These are phyloP conservation scores for Podarcis raffonei DNA, from an alignment of 2,113 vertebrate species.

Conservation along the genomic window DNA sequence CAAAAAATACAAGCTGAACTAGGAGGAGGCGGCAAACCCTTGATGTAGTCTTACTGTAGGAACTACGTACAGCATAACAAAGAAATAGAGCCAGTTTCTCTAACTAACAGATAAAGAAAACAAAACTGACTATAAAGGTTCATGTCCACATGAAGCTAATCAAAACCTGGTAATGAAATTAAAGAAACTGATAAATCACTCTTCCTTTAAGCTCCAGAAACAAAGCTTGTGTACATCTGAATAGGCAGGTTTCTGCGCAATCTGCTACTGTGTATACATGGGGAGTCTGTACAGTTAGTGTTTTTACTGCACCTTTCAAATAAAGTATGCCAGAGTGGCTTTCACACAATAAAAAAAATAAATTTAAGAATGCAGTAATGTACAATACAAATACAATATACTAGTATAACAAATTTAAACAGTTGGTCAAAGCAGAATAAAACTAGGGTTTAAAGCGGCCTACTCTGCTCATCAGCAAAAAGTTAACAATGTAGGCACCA, in stretches of 20 bases:
- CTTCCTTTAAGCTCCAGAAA: no score
- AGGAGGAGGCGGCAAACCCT: neutral
- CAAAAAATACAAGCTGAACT: neutral
- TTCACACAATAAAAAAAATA: neutral
- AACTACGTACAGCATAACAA: neutral
- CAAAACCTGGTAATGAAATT: conserved; percentile 20
- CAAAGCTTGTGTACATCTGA: neutral
- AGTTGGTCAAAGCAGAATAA: neutral
- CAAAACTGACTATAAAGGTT: neutral
- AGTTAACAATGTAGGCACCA: neutral
- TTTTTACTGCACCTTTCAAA: neutral
- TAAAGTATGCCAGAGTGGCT: neutral
- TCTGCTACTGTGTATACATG: neutral
- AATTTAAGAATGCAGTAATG: neutral
- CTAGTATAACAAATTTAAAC: neutral
- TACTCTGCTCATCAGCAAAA: neutral
- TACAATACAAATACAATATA: neutral
- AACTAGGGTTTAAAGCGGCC: neutral
- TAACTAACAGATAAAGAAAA: neutral
- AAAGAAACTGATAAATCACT: neutral
- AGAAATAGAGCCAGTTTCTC: neutral
- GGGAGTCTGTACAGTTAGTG: neutral
- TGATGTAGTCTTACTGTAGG: neutral
- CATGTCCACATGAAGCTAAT: neutral
- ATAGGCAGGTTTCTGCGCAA: neutral